Percentiles rank a stretch among this genome's conserved stretches.
phyloP scores from a whole-genome alignment of 2,888 invertebrate genomes.

The Blera fallax region DNA sequence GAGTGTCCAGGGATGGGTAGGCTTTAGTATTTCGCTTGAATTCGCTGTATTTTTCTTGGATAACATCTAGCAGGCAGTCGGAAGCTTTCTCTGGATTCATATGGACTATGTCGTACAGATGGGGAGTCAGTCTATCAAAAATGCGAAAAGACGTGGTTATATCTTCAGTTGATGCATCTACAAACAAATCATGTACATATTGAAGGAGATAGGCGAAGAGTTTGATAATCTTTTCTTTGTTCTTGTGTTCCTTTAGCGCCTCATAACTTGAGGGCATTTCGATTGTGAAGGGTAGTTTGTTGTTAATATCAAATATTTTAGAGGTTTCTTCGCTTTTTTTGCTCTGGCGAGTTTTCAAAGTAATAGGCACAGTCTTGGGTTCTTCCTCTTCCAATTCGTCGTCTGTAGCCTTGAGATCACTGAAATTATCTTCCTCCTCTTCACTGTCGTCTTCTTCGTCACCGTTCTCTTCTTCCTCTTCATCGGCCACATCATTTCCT shows the following conservation, averaged over 20 bases:
- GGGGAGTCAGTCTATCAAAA: conserved; percentile 84
- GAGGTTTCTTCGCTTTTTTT: not conserved
- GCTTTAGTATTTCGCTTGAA: conserved; percentile 84
- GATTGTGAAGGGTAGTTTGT: conserved; percentile 84
- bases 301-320: conserved; percentile 26
- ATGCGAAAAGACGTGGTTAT: conserved; percentile 84
- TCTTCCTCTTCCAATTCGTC: conserved; percentile 80
- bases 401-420: conserved; percentile 78
- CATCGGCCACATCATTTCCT: conserved; percentile 76
- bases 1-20: conserved; percentile 86
- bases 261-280: conserved; percentile 86
- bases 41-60: conserved; percentile 87
- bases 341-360: not conserved
- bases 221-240: conserved; percentile 88
- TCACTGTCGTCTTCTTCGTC: conserved; percentile 77
- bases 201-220: conserved; percentile 90
- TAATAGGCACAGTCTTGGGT: not conserved
- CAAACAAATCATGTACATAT: conserved; percentile 87
- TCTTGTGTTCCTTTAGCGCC: conserved; percentile 86
- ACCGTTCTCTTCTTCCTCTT: conserved; percentile 75
- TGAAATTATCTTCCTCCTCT: conserved; percentile 80
- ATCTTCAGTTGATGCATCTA: conserved; percentile 79
- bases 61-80: conserved; percentile 85
- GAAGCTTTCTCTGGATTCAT: conserved; percentile 87
- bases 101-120: conserved; percentile 87